These are phyloP conservation scores for Cryptophagus acutangulus DNA, from an alignment of 2,888 invertebrate species.

Conservation along the genomic window DNA sequence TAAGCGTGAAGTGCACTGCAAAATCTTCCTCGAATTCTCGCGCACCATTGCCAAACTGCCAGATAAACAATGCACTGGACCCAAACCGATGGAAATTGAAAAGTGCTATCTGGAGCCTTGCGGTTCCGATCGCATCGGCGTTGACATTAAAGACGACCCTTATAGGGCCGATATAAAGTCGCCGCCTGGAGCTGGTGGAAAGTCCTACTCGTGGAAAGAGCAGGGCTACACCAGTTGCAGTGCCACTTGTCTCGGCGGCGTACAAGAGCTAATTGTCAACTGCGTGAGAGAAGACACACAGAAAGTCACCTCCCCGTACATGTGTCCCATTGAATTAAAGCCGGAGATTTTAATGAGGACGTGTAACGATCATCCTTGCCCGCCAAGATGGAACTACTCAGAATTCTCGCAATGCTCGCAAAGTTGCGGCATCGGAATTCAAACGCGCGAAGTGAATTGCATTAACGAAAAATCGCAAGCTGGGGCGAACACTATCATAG, in stretches of 20 bases:
- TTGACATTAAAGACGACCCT: constrained; percentile 53
- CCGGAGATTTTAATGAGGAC: constrained; percentile 84
- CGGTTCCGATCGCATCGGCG: constrained; percentile 46
- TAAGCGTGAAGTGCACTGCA: constrained; percentile 87
- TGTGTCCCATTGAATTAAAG: constrained; percentile 81
- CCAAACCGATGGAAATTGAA: constrained; percentile 76
- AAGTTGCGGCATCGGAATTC: constrained; percentile 91
- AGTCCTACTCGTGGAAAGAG: constrained; percentile 84
- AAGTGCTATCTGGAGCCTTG: constrained; percentile 77
- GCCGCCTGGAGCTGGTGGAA: constrained; percentile 53
- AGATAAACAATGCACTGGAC: constrained; percentile 81
- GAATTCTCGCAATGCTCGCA: constrained; percentile 87
- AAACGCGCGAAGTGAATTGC: constrained; percentile 84
- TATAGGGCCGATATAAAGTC: constrained; percentile 36
- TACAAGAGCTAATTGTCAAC: constrained; percentile 80
- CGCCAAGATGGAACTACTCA: constrained; percentile 89
- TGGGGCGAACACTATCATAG: constrained; percentile 81
- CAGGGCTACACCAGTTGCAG: constrained; percentile 91
- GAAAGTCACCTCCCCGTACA: constrained; percentile 79
- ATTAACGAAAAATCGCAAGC: constrained; percentile 82
- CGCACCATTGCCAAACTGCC: constrained; percentile 82
- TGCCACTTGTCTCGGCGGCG: constrained; percentile 71
- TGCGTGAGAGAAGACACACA: constrained; percentile 84
- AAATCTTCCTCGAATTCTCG: constrained; percentile 89
- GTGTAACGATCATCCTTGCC: constrained; percentile 94